phyloP scores from a whole-genome alignment of 2,888 invertebrate genomes.

The Philereme transversata region DNA sequence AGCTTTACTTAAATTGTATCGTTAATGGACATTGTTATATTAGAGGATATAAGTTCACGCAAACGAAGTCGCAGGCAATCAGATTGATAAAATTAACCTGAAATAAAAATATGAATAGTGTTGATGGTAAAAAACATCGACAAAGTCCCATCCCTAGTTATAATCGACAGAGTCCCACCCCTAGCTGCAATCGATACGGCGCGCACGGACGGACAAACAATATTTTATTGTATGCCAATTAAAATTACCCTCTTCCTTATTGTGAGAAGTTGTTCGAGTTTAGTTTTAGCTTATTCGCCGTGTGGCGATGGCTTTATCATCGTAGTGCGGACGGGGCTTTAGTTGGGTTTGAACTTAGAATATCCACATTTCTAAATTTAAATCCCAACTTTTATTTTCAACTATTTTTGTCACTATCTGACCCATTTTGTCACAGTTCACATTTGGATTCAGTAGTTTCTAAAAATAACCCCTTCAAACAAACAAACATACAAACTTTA shows the following conservation, averaged over 20 bases:
- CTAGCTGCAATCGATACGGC: constrained; percentile 62
- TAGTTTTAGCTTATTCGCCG: constrained; percentile 25
- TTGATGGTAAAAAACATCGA: constrained; percentile 15
- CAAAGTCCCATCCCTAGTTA: constrained; percentile 36
- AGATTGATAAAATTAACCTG: too few relatives aligned
- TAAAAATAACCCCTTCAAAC: too few relatives aligned
- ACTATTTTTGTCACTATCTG: too few relatives aligned
- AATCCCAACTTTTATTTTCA: too few relatives aligned
- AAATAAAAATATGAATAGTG: not conserved
- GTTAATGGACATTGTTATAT: too few relatives aligned
- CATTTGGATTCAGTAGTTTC: too few relatives aligned
- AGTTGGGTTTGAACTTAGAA: constrained; percentile 1
- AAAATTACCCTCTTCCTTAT: constrained; percentile 70
- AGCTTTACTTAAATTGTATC: too few relatives aligned
- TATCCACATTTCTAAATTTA: not conserved
- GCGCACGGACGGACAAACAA: constrained; percentile 57
- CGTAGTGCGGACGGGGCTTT: constrained; percentile 14
- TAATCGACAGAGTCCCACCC: constrained; percentile 50
- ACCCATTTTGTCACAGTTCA: too few relatives aligned
- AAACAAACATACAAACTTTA: too few relatives aligned
- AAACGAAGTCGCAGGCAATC: too few relatives aligned
- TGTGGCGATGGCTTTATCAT: constrained; percentile 19
- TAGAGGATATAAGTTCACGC: too few relatives aligned
- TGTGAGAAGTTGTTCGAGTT: constrained; percentile 32
- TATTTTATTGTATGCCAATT: constrained; percentile 81